A percentile compares a stretch with the other conserved stretches of the same genome.
These are phyloP conservation scores for Pseudochromis fuscus DNA, from an alignment of 2,797 vertebrate species.

Conservation along the genomic window DNA sequence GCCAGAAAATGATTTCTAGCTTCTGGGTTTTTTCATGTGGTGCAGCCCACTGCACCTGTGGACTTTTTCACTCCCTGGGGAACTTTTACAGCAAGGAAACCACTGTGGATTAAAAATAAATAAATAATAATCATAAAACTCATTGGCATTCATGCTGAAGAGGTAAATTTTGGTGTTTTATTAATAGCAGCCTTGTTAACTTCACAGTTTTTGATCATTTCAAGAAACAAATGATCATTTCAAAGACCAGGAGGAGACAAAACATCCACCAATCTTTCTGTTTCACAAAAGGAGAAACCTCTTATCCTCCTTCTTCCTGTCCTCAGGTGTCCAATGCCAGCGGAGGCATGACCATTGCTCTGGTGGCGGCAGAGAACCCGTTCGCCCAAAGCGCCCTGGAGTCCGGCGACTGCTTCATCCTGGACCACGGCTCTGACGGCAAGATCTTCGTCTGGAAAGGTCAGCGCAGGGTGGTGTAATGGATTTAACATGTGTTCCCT, in stretches of 20 bases:
- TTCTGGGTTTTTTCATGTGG: too few relatives aligned
- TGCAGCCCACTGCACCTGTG: too few relatives aligned
- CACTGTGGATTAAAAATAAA: too few relatives aligned
- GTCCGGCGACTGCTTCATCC: conserved; percentile 96
- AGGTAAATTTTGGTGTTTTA: neutral
- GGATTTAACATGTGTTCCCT: neutral
- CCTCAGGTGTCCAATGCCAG: conserved; percentile 91
- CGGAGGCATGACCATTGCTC: conserved; percentile 90
- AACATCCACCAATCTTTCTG: neutral
- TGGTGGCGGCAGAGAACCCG: conserved; percentile 96
- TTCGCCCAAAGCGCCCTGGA: conserved; percentile 92
- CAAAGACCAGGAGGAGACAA: neutral
- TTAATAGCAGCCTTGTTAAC: neutral
- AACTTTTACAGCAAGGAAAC: too few relatives aligned
- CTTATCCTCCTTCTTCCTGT: neutral
- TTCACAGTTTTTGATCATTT: neutral
- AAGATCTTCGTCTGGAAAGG: conserved; percentile 99
- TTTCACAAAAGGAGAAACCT: too few relatives aligned
- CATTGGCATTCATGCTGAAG: too few relatives aligned
- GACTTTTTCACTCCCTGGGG: too few relatives aligned
- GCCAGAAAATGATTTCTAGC: too few relatives aligned
- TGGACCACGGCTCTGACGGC: conserved; percentile 93
- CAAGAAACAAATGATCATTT: neutral
- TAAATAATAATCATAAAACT: too few relatives aligned
- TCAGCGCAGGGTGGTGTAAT: conserved; percentile 56